Evolutionary conservation across 2,888 invertebrate species (phyloP).

Genomic region (Watsonalla cultraria): DNA sequence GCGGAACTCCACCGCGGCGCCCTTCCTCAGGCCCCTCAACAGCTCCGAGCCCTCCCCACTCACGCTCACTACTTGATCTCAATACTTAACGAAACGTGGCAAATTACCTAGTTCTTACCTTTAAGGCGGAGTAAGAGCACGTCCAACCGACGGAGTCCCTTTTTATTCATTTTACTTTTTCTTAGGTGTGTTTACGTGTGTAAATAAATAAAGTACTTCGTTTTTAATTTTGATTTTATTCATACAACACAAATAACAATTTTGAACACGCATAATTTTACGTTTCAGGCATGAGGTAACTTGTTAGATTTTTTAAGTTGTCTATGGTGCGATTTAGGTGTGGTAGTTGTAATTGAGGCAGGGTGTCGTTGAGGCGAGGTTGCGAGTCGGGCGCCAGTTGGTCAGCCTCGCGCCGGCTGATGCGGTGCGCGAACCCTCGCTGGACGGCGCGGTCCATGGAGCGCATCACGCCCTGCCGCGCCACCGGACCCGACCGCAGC

Average conservation of each 20-base stretch:
- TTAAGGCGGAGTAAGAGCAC: neutral
- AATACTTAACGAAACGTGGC: neutral
- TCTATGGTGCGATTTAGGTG: constrained; percentile 9
- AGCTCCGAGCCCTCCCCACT: constrained; percentile 24
- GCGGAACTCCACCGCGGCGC: constrained; percentile 34
- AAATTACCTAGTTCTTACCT: neutral
- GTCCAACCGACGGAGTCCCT: neutral
- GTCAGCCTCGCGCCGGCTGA: constrained; percentile 39
- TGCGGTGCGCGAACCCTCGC: constrained; percentile 41
- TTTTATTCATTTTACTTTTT: neutral
- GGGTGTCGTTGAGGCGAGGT: constrained; percentile 23
- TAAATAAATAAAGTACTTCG: neutral
- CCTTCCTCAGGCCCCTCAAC: constrained; percentile 47
- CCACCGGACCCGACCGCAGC: constrained; percentile 28
- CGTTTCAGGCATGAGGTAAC: neutral
- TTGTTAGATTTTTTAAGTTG: constrained; percentile 14
- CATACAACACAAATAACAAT: neutral
- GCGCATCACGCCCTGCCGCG: constrained; percentile 31
- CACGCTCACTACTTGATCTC: neutral
- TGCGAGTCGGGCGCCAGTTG: constrained; percentile 9
- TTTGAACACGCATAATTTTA: neutral
- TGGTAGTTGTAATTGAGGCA: constrained; percentile 5
- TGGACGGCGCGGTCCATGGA: constrained; percentile 43
- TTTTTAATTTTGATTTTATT: neutral
- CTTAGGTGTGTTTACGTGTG: neutral